phyloP scores from a whole-genome alignment of 1,140 invertebrate genomes.

The Cotesia typhae region DNA sequence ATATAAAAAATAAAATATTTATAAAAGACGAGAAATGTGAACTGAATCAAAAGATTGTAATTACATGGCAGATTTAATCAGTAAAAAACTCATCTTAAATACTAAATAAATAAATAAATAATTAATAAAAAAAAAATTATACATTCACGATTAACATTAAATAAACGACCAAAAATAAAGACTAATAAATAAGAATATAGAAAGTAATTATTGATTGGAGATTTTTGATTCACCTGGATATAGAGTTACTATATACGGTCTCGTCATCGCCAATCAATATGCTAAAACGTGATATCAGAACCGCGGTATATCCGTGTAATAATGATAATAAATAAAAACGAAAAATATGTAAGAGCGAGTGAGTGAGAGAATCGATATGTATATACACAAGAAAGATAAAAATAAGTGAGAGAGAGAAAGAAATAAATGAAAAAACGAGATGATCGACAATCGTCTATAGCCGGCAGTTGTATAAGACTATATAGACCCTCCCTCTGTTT shows the following conservation, averaged over 20 bases:
- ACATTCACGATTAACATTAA: background rate
- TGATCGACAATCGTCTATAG: slow-evolving; percentile 51
- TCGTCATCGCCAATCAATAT: slow-evolving; percentile 66
- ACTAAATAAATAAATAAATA: slow-evolving; percentile 3
- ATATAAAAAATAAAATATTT: no score
- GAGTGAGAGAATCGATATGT: background rate
- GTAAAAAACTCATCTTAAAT: background rate
- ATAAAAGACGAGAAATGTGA: slow-evolving; percentile 1
- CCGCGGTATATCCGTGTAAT: slow-evolving; percentile 29
- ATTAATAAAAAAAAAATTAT: background rate
- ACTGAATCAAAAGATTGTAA: background rate
- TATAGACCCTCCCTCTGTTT: background rate
- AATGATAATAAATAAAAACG: slow-evolving; percentile 27
- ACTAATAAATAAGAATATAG: background rate
- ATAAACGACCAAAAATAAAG: background rate
- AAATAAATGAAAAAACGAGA: slow-evolving; percentile 27
- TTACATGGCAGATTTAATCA: slow-evolving; percentile 11
- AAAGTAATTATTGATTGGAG: background rate
- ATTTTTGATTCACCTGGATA: background rate
- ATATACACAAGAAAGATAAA: background rate
- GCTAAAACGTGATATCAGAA: slow-evolving; percentile 59
- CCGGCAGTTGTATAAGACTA: slow-evolving; percentile 39
- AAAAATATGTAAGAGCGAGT: slow-evolving; percentile 33
- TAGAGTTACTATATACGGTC: slow-evolving; percentile 38
- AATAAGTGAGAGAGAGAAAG: slow-evolving; percentile 9